Evolutionary conservation across 2,888 invertebrate genomes (phyloP), one percentile per base, ranked within the genome.

Genomic region (Arrhopalites spinosus): DNA sequence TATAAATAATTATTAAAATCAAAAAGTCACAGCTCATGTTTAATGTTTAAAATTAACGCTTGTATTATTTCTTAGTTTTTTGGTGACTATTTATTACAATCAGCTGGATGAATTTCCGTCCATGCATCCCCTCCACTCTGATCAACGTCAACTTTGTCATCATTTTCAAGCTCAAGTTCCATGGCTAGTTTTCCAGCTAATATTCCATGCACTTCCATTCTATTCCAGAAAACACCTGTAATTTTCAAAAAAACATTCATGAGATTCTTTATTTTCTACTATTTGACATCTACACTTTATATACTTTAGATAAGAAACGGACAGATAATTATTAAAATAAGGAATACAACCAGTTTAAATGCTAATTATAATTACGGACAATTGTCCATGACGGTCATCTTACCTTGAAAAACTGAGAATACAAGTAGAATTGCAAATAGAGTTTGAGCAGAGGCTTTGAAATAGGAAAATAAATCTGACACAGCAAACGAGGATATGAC

Each of bases 141-240:
- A 15, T 67, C 74, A 53, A 45, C 70, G 2, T 25, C 59, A 13
- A 70, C 68, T 73, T 75, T 76, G 0, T 68, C 20, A n/a, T 77
- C 64, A 25, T 68, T 77, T 13, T 75, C 80, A 56, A 82, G 68
- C 68, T 81, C 80, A 82, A 91, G 88, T 83, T 91, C 89, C 88
- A 94, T 90, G 0, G 90, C 90, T 73, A 89, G 87, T 83, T 91
- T 89, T 8, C 92, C 91, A n/a, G 93, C 91, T 82, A 91, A 88
- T 20, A 93, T 87, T 59, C 91, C 92, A 85, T 94, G 92, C 81
- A 88, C 88, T 85, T 95, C 95, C 79, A 93, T 92, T 80, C 88
- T 89, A 85, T 93, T 92, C 94, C 94, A 94, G 79, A 95, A 84
- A 0, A 92, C 89, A 45, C 91, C 92, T 94, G 93, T 93, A 76